phyloP scores from a whole-genome alignment of 2,113 vertebrate genomes.

The Crocuta crocuta region DNA sequence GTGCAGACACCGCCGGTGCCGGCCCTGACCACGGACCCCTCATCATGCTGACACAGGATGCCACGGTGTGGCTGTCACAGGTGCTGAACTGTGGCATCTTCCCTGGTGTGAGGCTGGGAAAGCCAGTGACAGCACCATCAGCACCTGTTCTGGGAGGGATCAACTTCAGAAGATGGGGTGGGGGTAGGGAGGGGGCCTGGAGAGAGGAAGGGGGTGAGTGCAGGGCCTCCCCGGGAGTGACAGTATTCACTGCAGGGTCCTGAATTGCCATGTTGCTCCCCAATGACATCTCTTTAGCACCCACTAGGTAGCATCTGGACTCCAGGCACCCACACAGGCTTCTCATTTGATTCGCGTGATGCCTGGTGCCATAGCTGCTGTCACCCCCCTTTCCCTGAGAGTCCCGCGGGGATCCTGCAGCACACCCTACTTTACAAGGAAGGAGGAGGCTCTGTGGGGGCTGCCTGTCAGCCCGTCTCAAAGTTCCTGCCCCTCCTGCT shows the following conservation, averaged over 20 bases:
- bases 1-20: rapidly evolving
- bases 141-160: background rate
- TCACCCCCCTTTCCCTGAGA: background rate
- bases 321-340: background rate
- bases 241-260: background rate
- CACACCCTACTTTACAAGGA: background rate
- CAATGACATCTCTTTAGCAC: background rate
- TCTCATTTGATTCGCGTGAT: background rate
- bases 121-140: background rate
- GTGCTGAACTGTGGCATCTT: rapidly evolving
- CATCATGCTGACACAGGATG: rapidly evolving
- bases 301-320: background rate
- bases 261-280: background rate
- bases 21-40: too few relatives aligned
- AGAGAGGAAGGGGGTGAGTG: background rate
- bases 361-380: background rate
- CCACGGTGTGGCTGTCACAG: background rate
- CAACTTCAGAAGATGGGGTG: background rate
- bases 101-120: background rate
- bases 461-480: background rate
- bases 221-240: too few relatives aligned
- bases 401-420: background rate
- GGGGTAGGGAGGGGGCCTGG: background rate
- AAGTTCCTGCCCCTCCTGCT: background rate
- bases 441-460: background rate